phyloP scores from a whole-genome alignment of 2,888 invertebrate species.

The Ecdyonurus torrentis region DNA sequence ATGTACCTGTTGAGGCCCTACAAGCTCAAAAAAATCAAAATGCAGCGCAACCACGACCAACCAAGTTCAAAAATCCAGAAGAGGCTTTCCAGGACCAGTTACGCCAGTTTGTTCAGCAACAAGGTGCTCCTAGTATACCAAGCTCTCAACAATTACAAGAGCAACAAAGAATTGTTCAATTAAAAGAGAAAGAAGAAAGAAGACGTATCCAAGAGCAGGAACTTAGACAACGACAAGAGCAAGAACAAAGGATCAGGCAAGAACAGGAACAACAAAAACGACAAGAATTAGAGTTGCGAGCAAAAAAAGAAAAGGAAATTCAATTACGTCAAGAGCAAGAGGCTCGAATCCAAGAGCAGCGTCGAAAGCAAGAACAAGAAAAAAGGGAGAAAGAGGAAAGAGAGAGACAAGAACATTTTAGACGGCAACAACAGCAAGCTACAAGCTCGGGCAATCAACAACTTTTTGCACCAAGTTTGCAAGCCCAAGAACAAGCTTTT shows the following conservation, averaged over 20 bases:
- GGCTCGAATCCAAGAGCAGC: constrained; percentile 21
- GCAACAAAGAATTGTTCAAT: constrained; percentile 13
- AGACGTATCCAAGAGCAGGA: constrained; percentile 21
- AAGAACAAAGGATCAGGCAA: constrained; percentile 15
- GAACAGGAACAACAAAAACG: constrained; percentile 21
- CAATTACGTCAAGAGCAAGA: constrained; percentile 18
- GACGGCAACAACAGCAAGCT: constrained; percentile 21
- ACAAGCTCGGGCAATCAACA: too few species aligned
- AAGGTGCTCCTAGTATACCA: constrained; percentile 13
- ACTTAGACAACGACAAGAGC: constrained; percentile 11
- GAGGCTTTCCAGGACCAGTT: neutral
- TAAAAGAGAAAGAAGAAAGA: constrained; percentile 20
- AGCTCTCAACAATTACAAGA: constrained; percentile 22
- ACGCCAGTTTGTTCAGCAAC: constrained; percentile 7
- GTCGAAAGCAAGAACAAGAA: constrained; percentile 20
- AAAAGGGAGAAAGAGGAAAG: constrained; percentile 19
- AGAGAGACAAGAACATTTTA: constrained; percentile 20
- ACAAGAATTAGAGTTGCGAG: constrained; percentile 20
- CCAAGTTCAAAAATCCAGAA: too few species aligned
- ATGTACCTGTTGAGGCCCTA: constrained; percentile 63
- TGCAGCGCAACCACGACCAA: neutral
- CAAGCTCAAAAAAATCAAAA: neutral
- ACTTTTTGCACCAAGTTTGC: neutral
- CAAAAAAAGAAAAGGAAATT: too few species aligned
- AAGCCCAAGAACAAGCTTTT: neutral